These are phyloP conservation scores for Andrena dorsata DNA, from an alignment of 2,888 invertebrate species.

Conservation along the genomic window DNA sequence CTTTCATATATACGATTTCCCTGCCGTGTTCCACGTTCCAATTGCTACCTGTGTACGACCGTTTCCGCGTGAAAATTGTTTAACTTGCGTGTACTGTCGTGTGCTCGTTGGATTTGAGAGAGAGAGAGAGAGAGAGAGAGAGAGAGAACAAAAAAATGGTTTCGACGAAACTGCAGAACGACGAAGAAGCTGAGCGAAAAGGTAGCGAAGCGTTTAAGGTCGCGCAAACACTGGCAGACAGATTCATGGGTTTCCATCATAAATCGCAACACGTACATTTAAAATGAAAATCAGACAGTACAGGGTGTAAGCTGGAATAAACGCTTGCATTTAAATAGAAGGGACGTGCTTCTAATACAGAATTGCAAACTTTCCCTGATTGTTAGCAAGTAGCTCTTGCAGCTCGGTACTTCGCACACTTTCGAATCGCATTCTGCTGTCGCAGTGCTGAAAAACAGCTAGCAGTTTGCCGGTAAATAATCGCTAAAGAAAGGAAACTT, in stretches of 20 bases:
- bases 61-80: neutral
- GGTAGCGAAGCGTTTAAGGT: constrained; percentile 36
- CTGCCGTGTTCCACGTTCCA: neutral
- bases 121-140: neutral
- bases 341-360: neutral
- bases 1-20: neutral
- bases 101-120: neutral
- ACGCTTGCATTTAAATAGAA: neutral
- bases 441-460: neutral
- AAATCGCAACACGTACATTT: constrained; percentile 1
- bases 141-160: neutral
- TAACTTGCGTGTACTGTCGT: neutral
- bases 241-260: neutral
- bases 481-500: neutral
- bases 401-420: neutral
- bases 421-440: neutral
- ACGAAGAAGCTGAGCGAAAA: constrained; percentile 49
- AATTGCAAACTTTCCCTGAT: neutral
- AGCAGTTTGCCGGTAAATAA: neutral
- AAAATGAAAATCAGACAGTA: neutral
- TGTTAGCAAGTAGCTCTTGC: neutral
- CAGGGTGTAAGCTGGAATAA: too few relatives aligned
- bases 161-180: constrained; percentile 65
- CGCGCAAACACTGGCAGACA: neutral
- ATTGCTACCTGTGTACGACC: neutral